Evolutionary conservation across 1,140 invertebrate genomes (phyloP), one percentile per base, ranked within the genome.

Genomic region (Copidosoma floridanum): DNA sequence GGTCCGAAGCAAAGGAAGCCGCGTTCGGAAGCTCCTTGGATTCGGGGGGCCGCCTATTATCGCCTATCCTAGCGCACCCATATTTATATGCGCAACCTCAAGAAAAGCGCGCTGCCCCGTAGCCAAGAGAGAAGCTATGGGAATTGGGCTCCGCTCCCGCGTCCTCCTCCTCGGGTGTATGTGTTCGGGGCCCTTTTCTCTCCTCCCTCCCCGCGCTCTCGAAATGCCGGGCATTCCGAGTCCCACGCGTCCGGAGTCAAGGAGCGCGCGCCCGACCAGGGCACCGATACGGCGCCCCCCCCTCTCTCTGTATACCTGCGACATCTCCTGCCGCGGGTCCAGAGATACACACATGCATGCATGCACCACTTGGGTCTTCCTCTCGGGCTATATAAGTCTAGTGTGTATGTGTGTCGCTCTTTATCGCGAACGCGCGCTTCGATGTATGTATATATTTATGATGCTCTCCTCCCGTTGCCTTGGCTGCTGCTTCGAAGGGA

Each of bases 201-300:
- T 21, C 8, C 41, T 23, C 43, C 32, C 46, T 48, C 43, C 46
- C 20, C 3, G 51, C 20, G 29, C 43, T 35, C 55, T 46, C 24
- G 32, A 53, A 32, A 55, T 62, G 44, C 60, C 60, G 47, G 11
- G 20, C 60, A 62, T 62, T 51, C 60, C 60, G 46, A 51, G 53
- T 56, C 53, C 60, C 53, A 62, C 60, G 60, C 59, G 59, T 21
- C 51, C 29, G 35, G 40, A 60, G 58, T 61, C 50, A 40, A 32
- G 48, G 56, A 46, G 51, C 37, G 38, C 52, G n/a, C n/a, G 35
- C 24, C n/a, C n/a, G 40, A 16, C 16, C 38, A 5, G 38, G 11
- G 58, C 57, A 55, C 51, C 51, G 50, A 54, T 61, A 50, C 52
- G 58, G 43, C 51, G 58, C 44, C 44, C 50, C 51, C 51, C 38